phyloP scores from a whole-genome alignment of 2,888 invertebrate genomes.

The Matsumyia berberina region DNA sequence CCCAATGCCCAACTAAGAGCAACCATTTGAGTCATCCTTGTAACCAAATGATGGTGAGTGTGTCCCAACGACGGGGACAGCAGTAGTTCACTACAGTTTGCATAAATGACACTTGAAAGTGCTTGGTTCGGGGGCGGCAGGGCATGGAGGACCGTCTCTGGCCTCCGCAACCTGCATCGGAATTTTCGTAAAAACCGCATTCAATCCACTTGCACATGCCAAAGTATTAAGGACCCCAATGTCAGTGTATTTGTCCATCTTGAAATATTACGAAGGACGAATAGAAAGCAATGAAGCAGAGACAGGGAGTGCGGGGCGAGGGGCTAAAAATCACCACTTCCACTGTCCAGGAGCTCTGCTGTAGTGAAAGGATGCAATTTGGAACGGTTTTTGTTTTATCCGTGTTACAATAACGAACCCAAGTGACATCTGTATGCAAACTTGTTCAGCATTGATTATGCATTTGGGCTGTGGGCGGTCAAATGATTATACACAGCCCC shows the following conservation, averaged over 20 bases:
- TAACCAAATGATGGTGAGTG: constrained; percentile 33
- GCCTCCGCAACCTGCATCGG: constrained; percentile 59
- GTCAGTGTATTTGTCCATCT: constrained; percentile 69
- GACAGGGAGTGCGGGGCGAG: no score
- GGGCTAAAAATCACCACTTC: constrained; percentile 3
- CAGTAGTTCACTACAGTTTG: constrained; percentile 61
- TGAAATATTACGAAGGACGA: constrained; percentile 74
- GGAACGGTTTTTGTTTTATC: constrained; percentile 62
- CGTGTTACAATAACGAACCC: constrained; percentile 75
- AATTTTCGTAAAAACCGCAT: constrained; percentile 70
- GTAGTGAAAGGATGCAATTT: constrained; percentile 46
- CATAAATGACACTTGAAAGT: constrained; percentile 74
- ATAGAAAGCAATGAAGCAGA: constrained; percentile 72
- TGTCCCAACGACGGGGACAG: neutral
- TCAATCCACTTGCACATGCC: constrained; percentile 63
- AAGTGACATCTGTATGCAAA: constrained; percentile 75
- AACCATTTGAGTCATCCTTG: constrained; percentile 66
- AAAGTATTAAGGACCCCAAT: constrained; percentile 37
- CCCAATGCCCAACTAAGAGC: constrained; percentile 74
- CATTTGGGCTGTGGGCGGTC: constrained; percentile 37
- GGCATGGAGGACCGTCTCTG: no score
- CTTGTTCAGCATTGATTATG: constrained; percentile 75
- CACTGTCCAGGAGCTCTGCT: neutral
- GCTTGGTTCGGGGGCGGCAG: constrained; percentile 12
- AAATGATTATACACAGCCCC: constrained; percentile 19